Evolutionary conservation across 2,797 vertebrate genomes (phyloP).

Genomic region (Onychomys arenicola): DNA sequence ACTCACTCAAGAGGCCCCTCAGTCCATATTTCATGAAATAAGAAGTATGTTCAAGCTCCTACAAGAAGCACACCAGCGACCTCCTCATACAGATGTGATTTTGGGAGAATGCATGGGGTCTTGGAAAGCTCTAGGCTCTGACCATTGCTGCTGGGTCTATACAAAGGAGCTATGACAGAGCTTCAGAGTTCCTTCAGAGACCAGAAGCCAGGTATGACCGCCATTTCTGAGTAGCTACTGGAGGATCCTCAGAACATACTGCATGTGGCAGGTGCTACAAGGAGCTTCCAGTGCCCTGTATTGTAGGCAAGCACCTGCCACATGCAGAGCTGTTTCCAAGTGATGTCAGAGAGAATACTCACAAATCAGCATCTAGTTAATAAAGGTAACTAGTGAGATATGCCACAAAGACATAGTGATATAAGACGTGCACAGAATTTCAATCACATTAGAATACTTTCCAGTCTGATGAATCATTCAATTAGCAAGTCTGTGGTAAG

Average conservation of each 20-base stretch:
- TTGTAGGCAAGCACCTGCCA: neutral
- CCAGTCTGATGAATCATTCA: neutral
- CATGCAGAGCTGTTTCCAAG: neutral
- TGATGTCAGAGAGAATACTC: neutral
- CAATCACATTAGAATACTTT: neutral
- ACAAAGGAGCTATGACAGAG: neutral
- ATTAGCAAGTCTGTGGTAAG: neutral
- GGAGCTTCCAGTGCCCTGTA: neutral
- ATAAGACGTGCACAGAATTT: neutral
- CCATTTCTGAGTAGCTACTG: neutral
- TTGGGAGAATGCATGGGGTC: neutral
- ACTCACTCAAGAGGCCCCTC: neutral
- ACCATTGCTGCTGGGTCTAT: neutral
- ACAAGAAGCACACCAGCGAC: neutral
- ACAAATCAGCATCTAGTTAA: neutral
- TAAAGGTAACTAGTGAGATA: neutral
- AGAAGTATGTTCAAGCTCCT: neutral
- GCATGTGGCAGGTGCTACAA: neutral
- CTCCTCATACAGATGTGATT: neutral
- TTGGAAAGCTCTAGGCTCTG: neutral
- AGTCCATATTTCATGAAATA: neutral
- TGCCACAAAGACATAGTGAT: neutral
- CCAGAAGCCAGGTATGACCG: neutral
- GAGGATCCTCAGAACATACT: neutral
- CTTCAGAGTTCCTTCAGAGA: neutral